Conservation (phyloP, 2,888 invertebrate species). For the Ceramica pisi region DNA sequence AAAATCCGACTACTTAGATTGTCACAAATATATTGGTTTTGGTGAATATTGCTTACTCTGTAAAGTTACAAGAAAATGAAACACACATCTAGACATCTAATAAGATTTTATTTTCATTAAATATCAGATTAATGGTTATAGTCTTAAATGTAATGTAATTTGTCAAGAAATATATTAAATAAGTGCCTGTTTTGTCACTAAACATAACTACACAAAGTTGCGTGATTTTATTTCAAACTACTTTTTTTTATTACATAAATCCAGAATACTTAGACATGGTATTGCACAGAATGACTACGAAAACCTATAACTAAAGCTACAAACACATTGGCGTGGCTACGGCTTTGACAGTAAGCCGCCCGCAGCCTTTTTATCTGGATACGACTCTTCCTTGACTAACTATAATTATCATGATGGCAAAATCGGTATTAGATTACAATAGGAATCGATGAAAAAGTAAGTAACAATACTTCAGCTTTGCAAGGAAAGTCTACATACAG, state of each 20-base stretch:
- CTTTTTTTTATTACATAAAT: constrained; percentile 27
- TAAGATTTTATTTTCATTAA: constrained; percentile 61
- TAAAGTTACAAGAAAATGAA: constrained; percentile 35
- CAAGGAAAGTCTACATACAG: too few relatives aligned
- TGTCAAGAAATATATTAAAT: constrained; percentile 61
- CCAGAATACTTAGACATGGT: constrained; percentile 30
- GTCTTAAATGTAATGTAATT: constrained; percentile 58
- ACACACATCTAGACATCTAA: constrained; percentile 50
- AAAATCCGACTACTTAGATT: too few relatives aligned
- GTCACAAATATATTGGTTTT: not conserved
- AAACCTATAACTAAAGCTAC: constrained; percentile 20
- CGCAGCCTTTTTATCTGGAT: constrained; percentile 38
- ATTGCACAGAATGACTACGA: constrained; percentile 58
- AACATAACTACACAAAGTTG: constrained; percentile 26
- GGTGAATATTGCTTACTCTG: constrained; percentile 14
- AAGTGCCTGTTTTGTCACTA: constrained; percentile 54
- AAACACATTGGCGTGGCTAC: constrained; percentile 22
- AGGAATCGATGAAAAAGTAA: too few relatives aligned
- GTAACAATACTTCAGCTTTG: too few relatives aligned
- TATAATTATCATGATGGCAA: not conserved
- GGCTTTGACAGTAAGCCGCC: constrained; percentile 40
- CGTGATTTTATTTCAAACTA: constrained; percentile 42
- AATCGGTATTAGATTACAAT: too few relatives aligned
- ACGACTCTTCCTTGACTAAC: not conserved
- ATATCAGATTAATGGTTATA: constrained; percentile 55